Percentiles rank a stretch among this genome's conserved stretches.
Evolutionary conservation across 1,140 invertebrate genomes (phyloP).

Genomic region (Anastatus disparis): DNA sequence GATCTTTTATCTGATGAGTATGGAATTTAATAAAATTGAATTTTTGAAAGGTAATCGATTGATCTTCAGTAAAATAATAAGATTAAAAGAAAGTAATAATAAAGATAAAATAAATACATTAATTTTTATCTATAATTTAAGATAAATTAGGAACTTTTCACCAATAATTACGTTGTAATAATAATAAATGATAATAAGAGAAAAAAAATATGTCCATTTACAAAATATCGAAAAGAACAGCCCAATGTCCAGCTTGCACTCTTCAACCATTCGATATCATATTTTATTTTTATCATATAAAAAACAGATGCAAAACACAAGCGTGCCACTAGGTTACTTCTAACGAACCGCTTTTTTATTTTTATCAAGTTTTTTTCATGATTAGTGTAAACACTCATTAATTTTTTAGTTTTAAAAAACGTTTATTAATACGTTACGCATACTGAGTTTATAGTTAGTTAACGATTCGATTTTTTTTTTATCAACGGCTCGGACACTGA

Average conservation of each 20-base stretch:
- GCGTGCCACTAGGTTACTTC: slow-evolving; percentile 21
- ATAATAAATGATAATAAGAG: too few relatives aligned
- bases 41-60: too few relatives aligned
- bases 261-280: slow-evolving; percentile 7
- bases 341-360: slow-evolving; percentile 18
- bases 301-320: slow-evolving; percentile 13
- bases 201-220: background rate
- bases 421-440: slow-evolving; percentile 13
- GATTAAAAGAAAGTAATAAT: too few relatives aligned
- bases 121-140: too few relatives aligned
- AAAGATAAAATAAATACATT: too few relatives aligned
- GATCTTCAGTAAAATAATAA: too few relatives aligned
- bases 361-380: background rate
- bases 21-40: too few relatives aligned
- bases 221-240: background rate
- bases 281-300: too few relatives aligned
- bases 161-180: too few relatives aligned
- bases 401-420: slow-evolving; percentile 32
- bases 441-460: slow-evolving; percentile 7
- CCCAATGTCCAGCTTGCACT: background rate
- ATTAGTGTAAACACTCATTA: slow-evolving; percentile 36
- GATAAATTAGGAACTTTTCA: too few relatives aligned
- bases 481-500: too few relatives aligned
- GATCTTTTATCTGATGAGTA: too few relatives aligned
- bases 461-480: slow-evolving; percentile 19